These are phyloP conservation scores for Platichthys stellatus DNA, from an alignment of 2,113 vertebrate species.

Conservation along the genomic window DNA sequence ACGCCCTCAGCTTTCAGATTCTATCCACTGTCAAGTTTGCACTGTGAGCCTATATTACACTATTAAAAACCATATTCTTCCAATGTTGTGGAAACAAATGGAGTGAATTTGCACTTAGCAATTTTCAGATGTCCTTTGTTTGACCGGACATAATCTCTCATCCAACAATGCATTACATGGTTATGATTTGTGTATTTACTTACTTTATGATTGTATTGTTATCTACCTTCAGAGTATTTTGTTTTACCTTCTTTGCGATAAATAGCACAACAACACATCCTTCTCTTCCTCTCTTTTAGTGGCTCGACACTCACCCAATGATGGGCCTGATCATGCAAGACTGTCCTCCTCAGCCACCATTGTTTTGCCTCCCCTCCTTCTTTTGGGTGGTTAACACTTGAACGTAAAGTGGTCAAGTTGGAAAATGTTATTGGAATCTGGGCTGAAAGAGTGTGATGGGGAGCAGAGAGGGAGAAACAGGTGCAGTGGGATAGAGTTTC, in stretches of 20 bases:
- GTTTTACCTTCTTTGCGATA: neutral
- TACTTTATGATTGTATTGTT: slow-evolving; percentile 2
- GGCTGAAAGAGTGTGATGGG: slow-evolving; percentile 44
- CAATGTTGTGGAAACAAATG: slow-evolving; percentile 6
- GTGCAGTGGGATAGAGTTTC: slow-evolving; percentile 21
- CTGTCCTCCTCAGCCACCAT: neutral
- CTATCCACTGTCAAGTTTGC: slow-evolving; percentile 13
- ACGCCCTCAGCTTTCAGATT: slow-evolving; percentile 9
- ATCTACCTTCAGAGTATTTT: too few species aligned
- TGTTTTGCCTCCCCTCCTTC: slow-evolving; percentile 15
- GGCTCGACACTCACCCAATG: slow-evolving; percentile 12
- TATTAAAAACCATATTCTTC: slow-evolving; percentile 39
- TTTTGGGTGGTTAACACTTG: slow-evolving; percentile 1
- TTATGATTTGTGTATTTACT: slow-evolving; percentile 26
- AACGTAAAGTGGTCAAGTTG: slow-evolving; percentile 1
- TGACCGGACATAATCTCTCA: slow-evolving; percentile 24
- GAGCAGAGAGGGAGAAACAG: slow-evolving; percentile 41
- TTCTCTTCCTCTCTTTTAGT: slow-evolving; percentile 9
- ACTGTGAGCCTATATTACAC: slow-evolving; percentile 7
- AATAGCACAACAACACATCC: neutral
- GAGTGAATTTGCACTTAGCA: slow-evolving; percentile 15
- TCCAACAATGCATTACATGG: slow-evolving; percentile 13
- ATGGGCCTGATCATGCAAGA: slow-evolving; percentile 7
- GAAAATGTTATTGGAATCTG: slow-evolving; percentile 58
- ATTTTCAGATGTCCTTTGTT: slow-evolving; percentile 33